Conservation (phyloP, 2,797 vertebrate species). For the Sebastiscus albofasciatus region DNA sequence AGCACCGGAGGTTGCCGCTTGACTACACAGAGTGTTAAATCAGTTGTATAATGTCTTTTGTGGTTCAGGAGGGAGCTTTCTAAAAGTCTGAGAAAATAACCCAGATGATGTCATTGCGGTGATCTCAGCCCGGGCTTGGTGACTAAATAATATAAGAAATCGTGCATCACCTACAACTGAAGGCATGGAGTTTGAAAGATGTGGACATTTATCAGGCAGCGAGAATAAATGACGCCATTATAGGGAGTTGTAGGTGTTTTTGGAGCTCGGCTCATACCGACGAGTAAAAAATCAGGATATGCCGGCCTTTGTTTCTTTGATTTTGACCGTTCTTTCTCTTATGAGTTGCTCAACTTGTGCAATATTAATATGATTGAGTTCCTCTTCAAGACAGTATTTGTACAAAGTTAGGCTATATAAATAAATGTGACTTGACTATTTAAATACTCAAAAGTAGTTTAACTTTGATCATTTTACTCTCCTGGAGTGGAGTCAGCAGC, state of each 20-base stretch:
- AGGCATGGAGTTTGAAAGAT: background rate
- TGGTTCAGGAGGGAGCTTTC: background rate
- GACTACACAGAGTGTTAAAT: background rate
- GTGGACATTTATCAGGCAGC: background rate
- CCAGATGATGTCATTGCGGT: background rate
- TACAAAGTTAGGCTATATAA: background rate
- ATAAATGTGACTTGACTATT: background rate
- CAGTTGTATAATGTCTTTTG: background rate
- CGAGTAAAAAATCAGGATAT: background rate
- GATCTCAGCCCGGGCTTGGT: background rate
- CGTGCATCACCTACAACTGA: background rate
- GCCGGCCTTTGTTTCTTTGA: background rate
- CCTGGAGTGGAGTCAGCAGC: background rate
- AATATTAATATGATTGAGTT: background rate
- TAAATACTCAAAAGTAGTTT: background rate
- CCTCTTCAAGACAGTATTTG: background rate
- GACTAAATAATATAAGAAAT: background rate
- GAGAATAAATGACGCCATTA: background rate
- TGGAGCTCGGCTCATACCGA: accelerated
- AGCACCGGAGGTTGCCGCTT: background rate
- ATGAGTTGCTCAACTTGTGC: background rate
- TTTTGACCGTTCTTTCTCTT: background rate
- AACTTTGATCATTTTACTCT: background rate
- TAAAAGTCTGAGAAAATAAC: background rate
- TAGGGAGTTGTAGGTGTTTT: background rate